Evolutionary conservation across 1,140 invertebrate genomes (phyloP).

Genomic region (Rhagoletis zephyria): DNA sequence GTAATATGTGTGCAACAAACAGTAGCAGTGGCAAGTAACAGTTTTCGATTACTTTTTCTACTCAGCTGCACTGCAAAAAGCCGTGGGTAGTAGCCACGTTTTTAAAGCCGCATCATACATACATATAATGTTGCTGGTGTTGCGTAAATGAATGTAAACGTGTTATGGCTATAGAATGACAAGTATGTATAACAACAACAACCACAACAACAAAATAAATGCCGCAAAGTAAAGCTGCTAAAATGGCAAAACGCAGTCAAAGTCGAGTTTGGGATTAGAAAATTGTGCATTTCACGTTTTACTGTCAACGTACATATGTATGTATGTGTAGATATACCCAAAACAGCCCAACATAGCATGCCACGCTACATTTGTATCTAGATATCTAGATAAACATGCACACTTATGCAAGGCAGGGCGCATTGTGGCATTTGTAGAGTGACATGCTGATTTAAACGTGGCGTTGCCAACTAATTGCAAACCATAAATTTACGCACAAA

Average conservation of each 20-base stretch:
- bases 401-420: neutral
- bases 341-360: neutral
- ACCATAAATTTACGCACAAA: slow-evolving; percentile 50
- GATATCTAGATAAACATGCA: neutral
- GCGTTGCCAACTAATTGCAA: slow-evolving; percentile 49
- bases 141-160: neutral
- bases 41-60: neutral
- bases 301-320: neutral
- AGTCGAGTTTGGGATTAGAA: slow-evolving; percentile 31
- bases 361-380: neutral
- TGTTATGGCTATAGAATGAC: too few species aligned
- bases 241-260: slow-evolving; percentile 22
- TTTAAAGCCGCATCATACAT: neutral
- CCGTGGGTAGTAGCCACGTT: slow-evolving; percentile 17
- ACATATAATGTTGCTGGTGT: neutral
- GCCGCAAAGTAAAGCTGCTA: neutral
- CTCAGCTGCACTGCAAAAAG: neutral
- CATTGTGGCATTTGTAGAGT: slow-evolving; percentile 38
- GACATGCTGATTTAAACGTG: slow-evolving; percentile 51
- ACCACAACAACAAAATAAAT: neutral
- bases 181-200: neutral
- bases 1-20: slow-evolving; percentile 17
- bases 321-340: too few species aligned
- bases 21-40: neutral
- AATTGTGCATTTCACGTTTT: slow-evolving; percentile 41